Evolutionary conservation across 2,797 vertebrate genomes (phyloP), one percentile per base, ranked within the genome.

Genomic region (Coendou prehensilis): DNA sequence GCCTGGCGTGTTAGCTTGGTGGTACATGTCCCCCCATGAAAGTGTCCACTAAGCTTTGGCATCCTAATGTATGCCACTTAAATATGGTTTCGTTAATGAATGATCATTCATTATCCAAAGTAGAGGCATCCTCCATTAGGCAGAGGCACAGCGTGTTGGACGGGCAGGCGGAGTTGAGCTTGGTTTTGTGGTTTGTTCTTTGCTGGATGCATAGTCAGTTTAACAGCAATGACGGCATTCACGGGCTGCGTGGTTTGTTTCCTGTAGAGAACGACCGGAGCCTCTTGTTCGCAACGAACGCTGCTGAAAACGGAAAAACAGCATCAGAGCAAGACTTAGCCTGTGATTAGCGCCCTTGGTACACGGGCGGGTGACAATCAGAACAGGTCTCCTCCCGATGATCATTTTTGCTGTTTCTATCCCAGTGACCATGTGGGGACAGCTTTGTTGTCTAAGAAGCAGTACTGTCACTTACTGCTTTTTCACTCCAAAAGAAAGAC

Each of bases 361-460:
- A 13, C 5, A 1, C 11, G 23, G 56, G 28, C 11, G 18, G n/a
- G 67, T 20, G n/a, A 0, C 56, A 61, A 50, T 92, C 91, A 63
- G 69, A 95, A 6, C 6, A 4, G 0, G 13, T 22, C 22, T 91
- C 41, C 41, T 96, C 63, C 81, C 82, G 64, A 63, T 1, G 1
- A 13, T 80, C 47, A 94, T 61, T 26, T 17, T 81, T 47, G 9
- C 59, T 93, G 50, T 67, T 96, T 91, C 85, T 73, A 23, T 96
- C 78, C 67, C 47, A 92, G 37, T 18, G 78, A 52, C 94, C 69
- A 59, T 78, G 71, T 87, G 45, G 54, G 76, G 81, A 92, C 52
- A 33, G 4, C 76, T 71, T 50, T 92, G 63, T 85, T 91, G 57
- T 87, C 57, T 41, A 64, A 52, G 75, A 94, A 94, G 17, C 50